Evolutionary conservation across 2,113 vertebrate species (phyloP).

Genomic region (Odobenus rosmarus): DNA sequence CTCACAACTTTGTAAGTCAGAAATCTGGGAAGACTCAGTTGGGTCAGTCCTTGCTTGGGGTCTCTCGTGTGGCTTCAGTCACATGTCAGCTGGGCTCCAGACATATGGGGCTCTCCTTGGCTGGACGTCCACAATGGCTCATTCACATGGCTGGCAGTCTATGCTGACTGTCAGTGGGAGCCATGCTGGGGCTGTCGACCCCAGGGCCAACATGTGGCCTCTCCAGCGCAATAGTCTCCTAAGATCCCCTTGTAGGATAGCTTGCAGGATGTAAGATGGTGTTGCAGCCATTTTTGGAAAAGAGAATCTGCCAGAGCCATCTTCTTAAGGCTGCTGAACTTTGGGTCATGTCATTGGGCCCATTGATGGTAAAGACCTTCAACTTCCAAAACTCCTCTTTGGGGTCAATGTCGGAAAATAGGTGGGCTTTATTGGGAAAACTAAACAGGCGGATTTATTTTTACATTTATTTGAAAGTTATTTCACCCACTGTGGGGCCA

Average conservation of each 20-base stretch:
- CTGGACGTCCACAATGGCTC: not conserved
- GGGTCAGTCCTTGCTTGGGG: not conserved
- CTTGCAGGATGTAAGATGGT: not conserved
- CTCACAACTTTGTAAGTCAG: not conserved
- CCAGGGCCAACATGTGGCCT: not conserved
- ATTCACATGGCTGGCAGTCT: no score
- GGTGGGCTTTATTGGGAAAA: not conserved
- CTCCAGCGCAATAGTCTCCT: not conserved
- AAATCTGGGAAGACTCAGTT: not conserved
- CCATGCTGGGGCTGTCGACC: not conserved
- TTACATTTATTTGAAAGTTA: conserved; percentile 2
- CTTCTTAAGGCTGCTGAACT: not conserved
- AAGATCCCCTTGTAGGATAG: not conserved
- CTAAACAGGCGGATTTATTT: not conserved
- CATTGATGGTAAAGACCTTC: not conserved
- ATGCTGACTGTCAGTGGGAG: not conserved
- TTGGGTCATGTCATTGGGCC: not conserved
- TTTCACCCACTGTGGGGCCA: not conserved
- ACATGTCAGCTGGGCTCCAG: not conserved
- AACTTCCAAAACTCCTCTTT: not conserved
- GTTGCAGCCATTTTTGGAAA: not conserved
- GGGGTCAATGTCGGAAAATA: not conserved
- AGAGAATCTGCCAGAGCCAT: not conserved
- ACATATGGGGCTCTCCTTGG: not conserved
- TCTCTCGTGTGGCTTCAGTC: not conserved